Base-by-base conservation (phyloP, 2,888 invertebrate species). In the Aspidiotus destructor region DNA sequence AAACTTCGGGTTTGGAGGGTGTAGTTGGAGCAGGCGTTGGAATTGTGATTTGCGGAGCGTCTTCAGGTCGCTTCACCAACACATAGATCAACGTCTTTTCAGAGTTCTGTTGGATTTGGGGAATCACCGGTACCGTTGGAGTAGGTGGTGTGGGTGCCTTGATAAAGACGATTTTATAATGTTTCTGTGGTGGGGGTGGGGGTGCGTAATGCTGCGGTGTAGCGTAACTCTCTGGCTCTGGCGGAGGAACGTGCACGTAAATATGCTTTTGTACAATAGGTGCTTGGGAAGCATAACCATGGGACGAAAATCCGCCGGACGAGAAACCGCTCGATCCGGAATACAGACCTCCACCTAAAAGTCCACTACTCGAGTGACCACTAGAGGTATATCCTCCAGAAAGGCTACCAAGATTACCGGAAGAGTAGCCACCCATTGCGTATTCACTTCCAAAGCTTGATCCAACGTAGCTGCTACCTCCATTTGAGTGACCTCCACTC, bases 121-220 rank as follows among this genome's bases (percentile, higher is more conserved):
- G 89, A 73, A 91, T 89, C 72, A 88, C 83, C 72, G 91, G 91
- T 0, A 86, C 89, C 72, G 87, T 86, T 70, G 89, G 89, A 71
- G 88, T 85, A 71, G 89, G 89, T 71, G 89, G 85, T 74, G 90
- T 85, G 75, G 91, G 91, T 69, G 91, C 91, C 82, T 92, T 92
- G 80, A 92, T 92, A 84, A 92, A 92, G 80, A 92, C 90, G 78
- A 92, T 92, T 77, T 92, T 92, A 84, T 92, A 90, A 79, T 91
- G 90, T 75, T 91, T 91, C 79, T 90, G 90, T 60, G 90, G 83
- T 72, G 88, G 86, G 62, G 86, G 85, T 0, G 85, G 80, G 16
- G 82, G 81, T 7, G 80, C 79, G 73, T 88, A 84, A 41, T 68
- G 62, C 53, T 54, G 71, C 69, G 86, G 83, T 65, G 84, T 82